Percentiles rank a stretch among this genome's conserved stretches.
Conservation (phyloP, 2,888 invertebrate species). For the Scotopteryx bipunctaria region DNA sequence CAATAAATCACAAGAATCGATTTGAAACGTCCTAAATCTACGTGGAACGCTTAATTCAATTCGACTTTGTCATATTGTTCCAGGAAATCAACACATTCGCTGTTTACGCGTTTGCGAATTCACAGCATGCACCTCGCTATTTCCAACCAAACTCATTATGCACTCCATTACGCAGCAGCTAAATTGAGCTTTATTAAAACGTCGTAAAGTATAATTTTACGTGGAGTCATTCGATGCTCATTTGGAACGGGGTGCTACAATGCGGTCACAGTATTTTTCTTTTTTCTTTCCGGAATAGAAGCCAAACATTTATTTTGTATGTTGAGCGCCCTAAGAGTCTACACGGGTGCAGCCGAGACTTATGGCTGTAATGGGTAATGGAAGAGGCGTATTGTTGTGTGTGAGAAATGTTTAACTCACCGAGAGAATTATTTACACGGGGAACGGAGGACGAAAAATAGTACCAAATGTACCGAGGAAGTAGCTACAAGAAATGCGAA, state of each 20-base stretch:
- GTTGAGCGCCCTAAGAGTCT: constrained; percentile 36
- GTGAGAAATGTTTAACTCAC: constrained; percentile 6
- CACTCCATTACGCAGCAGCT: constrained; percentile 23
- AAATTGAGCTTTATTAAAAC: constrained; percentile 26
- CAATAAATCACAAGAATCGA: too few relatives aligned
- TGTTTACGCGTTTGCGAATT: constrained; percentile 11
- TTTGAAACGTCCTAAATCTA: too few relatives aligned
- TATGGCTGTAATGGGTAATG: constrained; percentile 21
- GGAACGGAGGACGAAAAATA: not conserved
- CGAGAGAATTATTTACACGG: not conserved
- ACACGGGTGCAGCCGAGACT: constrained; percentile 18
- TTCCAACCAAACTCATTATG: constrained; percentile 26
- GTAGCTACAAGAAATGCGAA: not conserved
- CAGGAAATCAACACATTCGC: not conserved
- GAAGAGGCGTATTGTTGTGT: constrained; percentile 12
- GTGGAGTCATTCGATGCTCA: constrained; percentile 42
- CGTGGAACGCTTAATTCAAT: not conserved
- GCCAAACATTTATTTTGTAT: constrained; percentile 44
- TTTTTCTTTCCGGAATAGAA: constrained; percentile 41
- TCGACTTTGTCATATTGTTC: constrained; percentile 2
- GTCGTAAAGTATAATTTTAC: constrained; percentile 14
- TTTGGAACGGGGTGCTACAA: constrained; percentile 49
- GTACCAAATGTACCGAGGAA: not conserved
- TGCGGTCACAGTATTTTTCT: constrained; percentile 51
- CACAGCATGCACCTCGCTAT: constrained; percentile 16